Evolutionary conservation across 2,888 invertebrate genomes (phyloP), one percentile per base, ranked within the genome.

Genomic region (Lathronympha strigana): DNA sequence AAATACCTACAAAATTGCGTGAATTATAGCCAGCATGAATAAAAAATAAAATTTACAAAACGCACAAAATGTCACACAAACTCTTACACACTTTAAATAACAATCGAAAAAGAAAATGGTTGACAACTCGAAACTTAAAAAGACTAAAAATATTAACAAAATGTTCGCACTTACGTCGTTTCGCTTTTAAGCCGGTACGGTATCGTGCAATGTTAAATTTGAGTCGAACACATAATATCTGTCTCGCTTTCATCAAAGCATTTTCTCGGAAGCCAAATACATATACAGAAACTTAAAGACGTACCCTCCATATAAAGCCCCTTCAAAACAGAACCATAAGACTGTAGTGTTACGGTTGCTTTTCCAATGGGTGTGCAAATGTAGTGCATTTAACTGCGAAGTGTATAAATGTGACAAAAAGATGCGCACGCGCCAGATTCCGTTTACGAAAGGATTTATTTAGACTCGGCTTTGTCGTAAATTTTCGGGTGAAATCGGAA

Each of bases 161-260:
- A 45, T 6, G 0, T 1, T 8, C n/a, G 25, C 2, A 17, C 1
- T 31, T 45, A 43, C 6, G 43, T 5, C 57, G 2, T 31, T 57
- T n/a, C 9, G 8, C n/a, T 6, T 15, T 4, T 19, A 6, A 17
- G 9, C 0, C 4, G 13, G 23, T 31, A 9, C 43, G 19, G 58
- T 60, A 64, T 64, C 33, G 63, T 67, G 66, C 61, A 66, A 71
- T 68, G 71, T 73, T 68, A 71, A 71, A 71, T 69, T 66, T 71
- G 73, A 73, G 73, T 69, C 49, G 68, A 58, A 67, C 60, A 67
- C 69, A 68, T 71, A 72, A 72, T 72, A 73, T 67, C 69, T 69
- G 73, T 72, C 72, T 55, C 67, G 50, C 69, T 68, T 68, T 73
- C 73, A 70, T 73, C 73, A 73, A 69, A 69, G 51, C 51, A 54